phyloP scores from a whole-genome alignment of 1,140 invertebrate genomes.

The Aphelenchoides besseyi region DNA sequence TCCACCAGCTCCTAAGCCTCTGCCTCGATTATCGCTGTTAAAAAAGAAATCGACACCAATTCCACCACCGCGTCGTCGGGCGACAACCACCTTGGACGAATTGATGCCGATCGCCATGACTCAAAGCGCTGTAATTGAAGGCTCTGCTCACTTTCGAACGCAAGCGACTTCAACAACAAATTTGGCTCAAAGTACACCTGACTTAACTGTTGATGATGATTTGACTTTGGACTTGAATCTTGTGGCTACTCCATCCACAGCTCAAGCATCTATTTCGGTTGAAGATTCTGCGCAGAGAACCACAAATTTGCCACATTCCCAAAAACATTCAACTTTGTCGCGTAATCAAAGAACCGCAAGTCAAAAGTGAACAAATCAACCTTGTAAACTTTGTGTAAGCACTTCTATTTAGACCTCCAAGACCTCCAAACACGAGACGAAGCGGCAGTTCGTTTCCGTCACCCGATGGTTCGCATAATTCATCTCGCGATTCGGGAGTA shows the following conservation, averaged over 20 bases:
- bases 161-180: conserved; percentile 22
- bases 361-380: not conserved
- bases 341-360: not conserved
- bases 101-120: not conserved
- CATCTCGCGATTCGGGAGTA: conserved; percentile 6
- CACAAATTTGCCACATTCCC: not conserved
- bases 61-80: conserved; percentile 2
- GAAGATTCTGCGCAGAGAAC: not conserved
- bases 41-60: not conserved
- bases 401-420: not conserved
- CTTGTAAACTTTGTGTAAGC: not conserved
- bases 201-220: not conserved
- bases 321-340: not conserved
- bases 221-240: not conserved
- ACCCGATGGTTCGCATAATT: too few species aligned
- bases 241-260: not conserved
- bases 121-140: conserved; percentile 11
- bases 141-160: not conserved
- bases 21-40: not conserved
- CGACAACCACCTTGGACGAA: not conserved
- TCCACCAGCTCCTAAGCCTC: not conserved
- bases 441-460: conserved; percentile 12
- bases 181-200: conserved; percentile 10
- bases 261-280: not conserved
- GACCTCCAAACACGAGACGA: not conserved